These are phyloP conservation scores for Neolamprologus variostigma DNA, from an alignment of 2,113 vertebrate species.

Conservation along the genomic window DNA sequence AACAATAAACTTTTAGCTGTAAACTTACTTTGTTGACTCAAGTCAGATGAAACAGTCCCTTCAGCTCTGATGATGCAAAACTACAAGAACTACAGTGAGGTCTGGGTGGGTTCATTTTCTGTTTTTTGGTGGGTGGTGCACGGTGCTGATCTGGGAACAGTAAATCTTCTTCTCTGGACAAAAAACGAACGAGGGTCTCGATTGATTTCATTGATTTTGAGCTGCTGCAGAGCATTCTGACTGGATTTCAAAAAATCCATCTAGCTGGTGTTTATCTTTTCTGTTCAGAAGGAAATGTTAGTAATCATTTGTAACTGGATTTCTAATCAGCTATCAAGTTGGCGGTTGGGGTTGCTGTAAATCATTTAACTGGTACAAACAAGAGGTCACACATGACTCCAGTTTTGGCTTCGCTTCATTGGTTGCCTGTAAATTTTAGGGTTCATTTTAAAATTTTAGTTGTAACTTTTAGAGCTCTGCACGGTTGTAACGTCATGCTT, in stretches of 20 bases:
- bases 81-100: not conserved
- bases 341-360: not conserved
- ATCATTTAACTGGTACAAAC: not conserved
- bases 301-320: not conserved
- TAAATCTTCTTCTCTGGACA: not conserved
- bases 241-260: accelerated
- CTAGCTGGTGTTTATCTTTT: not conserved
- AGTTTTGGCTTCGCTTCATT: no score
- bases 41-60: not conserved
- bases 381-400: accelerated
- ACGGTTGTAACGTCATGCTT: accelerated
- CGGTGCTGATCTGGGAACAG: not conserved
- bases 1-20: not conserved
- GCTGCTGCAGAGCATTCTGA: not conserved
- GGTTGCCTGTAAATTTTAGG: accelerated
- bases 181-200: accelerated
- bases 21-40: not conserved
- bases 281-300: not conserved
- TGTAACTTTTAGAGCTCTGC: no score
- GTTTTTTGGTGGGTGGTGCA: accelerated
- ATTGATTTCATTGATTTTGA: not conserved
- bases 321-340: not conserved
- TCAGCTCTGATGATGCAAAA: not conserved
- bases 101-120: not conserved
- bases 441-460: no score